Base-by-base conservation (phyloP, 2,113 vertebrate species). In the Oreotrochilus melanogaster region DNA sequence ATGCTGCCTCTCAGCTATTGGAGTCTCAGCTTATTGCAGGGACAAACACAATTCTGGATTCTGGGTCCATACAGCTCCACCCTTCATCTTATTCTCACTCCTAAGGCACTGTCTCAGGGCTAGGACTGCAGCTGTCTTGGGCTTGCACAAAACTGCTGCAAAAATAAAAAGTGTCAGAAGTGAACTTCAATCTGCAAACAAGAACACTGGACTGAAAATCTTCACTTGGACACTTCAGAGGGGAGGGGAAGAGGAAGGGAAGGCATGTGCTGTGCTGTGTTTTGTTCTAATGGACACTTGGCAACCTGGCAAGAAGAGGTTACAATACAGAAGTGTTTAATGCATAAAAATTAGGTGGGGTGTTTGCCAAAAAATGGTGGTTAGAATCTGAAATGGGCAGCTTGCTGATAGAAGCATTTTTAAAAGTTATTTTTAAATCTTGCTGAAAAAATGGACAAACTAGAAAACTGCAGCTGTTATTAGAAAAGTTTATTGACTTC, bases 401-500 rank as follows among this genome's bases (percentile, higher is more conserved):
- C 54, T 93, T 73, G 7, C 60, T 73, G 54, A 65, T 3, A 53
- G 51, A 67, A 74, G 35, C 6, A 31, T 64, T 91, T 89, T 72
- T 47, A 69, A 48, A 57, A 48, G 35, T 61, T 22, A 60, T 33
- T 45, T 43, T 50, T 67, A 72, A 2, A 82, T 11, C 48, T 48
- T 57, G 23, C 61, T 91, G 65, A 86, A 86, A 71, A 93, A 76
- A 70, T 1, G 3, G 43, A 24, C 25, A 10, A 74, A 89, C 18
- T 31, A 60, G 30, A 61, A 71, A 73, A 57, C 15, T n/a, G 33
- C 21, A 71, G 10, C 5, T 78, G 33, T 39, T 39, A 54, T 50
- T 54, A 69, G 25, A 86, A 47, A 74, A 50, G 33, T 82, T 93
- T 89, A 94, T 78, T 96, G 62, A 78, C 35, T 88, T 91, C 1